Evolutionary conservation across 2,888 invertebrate genomes (phyloP), one percentile per base, ranked within the genome.

Genomic region (Spialia ferax): DNA sequence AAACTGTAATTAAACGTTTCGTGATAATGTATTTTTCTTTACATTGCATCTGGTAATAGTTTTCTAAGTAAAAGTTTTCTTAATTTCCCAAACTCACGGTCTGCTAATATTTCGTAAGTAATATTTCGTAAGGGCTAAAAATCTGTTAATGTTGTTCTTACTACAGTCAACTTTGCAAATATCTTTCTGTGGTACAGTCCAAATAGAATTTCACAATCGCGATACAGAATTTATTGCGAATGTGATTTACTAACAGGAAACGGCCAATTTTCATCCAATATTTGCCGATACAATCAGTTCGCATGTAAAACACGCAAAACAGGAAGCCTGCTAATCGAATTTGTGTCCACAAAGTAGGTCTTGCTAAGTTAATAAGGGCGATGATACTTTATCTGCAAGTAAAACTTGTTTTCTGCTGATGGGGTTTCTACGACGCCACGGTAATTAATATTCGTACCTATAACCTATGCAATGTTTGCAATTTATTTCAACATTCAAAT

Each of bases 401-500:
- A 2, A 26, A 57, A 65, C 65, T 18, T 52, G 50, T 57, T 64
- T 35, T 32, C 32, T 26, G 26, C 26, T 26, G 26, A 26, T 26
- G 59, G n/a, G 26, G 18, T 57, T 59, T 65, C 65, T 52, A 62
- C n/a, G 22, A 5, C n/a, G 35, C 13, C 52, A 35, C 57, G n/a
- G 29, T 65, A 61, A 69, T 63, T 69, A 56, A 45, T 54, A 54
- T 57, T 62, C 59, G 45, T 52, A 52, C 69, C 63, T 60, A 45
- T 20, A 26, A 32, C 15, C 55, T 38, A 45, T 57, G 26, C 26
- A 59, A 61, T 35, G 35, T 61, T n/a, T n/a, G 61, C 45, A 55
- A 61, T 68, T 56, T 63, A 71, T 68, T 67, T 42, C 57, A 66
- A 56, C 13, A 69, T 65, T 63, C 59, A 70, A 69, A 71, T 71